Conservation (phyloP, 2,888 invertebrate genomes). For the Ectropis crepuscularia region DNA sequence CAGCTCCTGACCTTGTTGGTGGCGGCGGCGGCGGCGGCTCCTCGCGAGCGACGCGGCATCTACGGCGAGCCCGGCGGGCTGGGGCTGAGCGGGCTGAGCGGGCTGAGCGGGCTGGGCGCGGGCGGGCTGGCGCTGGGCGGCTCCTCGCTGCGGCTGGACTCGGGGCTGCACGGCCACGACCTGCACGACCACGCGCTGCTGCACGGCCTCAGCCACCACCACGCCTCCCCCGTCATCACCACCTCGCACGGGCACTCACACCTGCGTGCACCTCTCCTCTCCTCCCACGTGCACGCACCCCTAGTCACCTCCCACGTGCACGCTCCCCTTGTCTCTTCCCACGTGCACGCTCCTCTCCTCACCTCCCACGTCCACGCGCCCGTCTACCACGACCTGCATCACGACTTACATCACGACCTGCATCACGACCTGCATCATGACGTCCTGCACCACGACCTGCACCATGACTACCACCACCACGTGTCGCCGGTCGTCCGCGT, state of each 20-base stretch:
- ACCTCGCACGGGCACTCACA: neutral
- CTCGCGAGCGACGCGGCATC: conserved; percentile 63
- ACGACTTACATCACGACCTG: conserved; percentile 26
- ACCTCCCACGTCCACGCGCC: conserved; percentile 21
- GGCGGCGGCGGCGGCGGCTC: conserved; percentile 51
- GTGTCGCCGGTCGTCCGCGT: conserved; percentile 41
- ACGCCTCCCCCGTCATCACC: conserved; percentile 25
- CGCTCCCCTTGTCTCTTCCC: conserved; percentile 8
- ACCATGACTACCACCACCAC: conserved; percentile 13
- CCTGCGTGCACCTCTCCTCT: conserved; percentile 9
- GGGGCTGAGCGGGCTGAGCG: conserved; percentile 55
- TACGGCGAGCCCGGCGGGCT: conserved; percentile 57
- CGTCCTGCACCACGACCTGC: conserved; percentile 9
- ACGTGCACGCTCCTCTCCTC: conserved; percentile 25
- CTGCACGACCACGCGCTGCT: conserved; percentile 23
- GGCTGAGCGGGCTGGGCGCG: conserved; percentile 46
- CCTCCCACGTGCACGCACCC: conserved; percentile 27
- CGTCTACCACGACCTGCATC: conserved; percentile 4
- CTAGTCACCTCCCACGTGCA: conserved; percentile 28
- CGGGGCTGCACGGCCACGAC: conserved; percentile 26
- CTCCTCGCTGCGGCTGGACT: conserved; percentile 17
- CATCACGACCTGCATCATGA: neutral
- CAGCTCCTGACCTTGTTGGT: conserved; percentile 58
- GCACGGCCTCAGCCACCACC: conserved; percentile 29
- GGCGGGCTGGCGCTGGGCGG: conserved; percentile 37